Evolutionary conservation across 2,113 vertebrate genomes (phyloP), one percentile per base, ranked within the genome.

Genomic region (Hylia prasina): DNA sequence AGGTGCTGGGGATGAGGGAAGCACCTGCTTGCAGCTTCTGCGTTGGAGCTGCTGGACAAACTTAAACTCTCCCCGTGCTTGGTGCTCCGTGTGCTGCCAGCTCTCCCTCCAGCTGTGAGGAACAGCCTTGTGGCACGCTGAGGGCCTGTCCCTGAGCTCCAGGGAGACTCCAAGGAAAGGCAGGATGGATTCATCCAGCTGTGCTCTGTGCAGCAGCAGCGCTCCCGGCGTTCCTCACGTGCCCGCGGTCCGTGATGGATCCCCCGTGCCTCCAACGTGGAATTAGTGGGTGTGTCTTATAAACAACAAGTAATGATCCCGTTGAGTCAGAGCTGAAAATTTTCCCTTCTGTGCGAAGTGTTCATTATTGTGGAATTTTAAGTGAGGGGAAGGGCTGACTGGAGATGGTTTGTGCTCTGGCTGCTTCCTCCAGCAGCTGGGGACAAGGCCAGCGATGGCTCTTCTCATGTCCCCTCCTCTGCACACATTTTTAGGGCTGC

Each of bases 361-460:
- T 40, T 97, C 91, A 95, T 97, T 96, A 94, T 94, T 71, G 40
- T 93, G 95, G 96, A 96, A 97, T 97, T 94, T 95, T 94, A 95
- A 97, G 56, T 87, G 70, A 95, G 81, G 91, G 89, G 81, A 95
- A 96, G 94, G 94, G 95, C 20, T 7, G 68, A 12, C n/a, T 82
- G n/a, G 45, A 71, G 78, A 56, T 30, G 44, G 60, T 83, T 77
- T 83, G 50, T 40, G 51, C 78, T 79, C 83, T 76, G 92, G 58
- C 63, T 91, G 53, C 75, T 83, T 28, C 71, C 72, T 54, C 54
- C 6, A 5, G 54, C 53, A 69, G 60, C 47, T 1, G 17, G 56
- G 10, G 2, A 54, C 3, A 7, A 8, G 33, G 60, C 42, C 5
- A 3, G 25, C 0, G 0, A 13, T 37, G 42, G 51, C 30, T 33